These are phyloP conservation scores for Lysandra coridon DNA, from an alignment of 2,888 invertebrate genomes.

Conservation along the genomic window DNA sequence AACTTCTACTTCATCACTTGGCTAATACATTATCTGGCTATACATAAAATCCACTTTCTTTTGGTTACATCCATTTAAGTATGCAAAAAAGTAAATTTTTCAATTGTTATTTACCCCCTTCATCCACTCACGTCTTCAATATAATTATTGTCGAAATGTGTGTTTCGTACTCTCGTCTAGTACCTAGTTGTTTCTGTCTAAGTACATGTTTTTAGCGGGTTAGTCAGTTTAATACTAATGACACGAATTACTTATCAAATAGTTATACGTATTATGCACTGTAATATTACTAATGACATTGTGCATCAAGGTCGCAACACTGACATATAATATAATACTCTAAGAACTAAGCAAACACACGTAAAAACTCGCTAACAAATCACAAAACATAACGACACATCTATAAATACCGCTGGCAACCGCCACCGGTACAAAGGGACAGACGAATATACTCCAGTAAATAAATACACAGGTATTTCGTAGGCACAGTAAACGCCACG, in stretches of 20 bases:
- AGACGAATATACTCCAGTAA: constrained; percentile 41
- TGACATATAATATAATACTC: constrained; percentile 8
- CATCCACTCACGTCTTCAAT: too few relatives aligned
- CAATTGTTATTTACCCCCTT: too few relatives aligned
- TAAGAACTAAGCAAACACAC: constrained; percentile 19
- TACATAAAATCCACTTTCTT: too few relatives aligned
- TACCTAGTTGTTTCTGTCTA: too few relatives aligned
- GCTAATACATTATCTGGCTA: too few relatives aligned
- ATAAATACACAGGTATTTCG: constrained; percentile 42
- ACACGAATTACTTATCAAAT: neutral
- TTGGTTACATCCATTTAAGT: too few relatives aligned
- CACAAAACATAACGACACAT: constrained; percentile 23
- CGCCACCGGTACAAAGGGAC: constrained; percentile 23
- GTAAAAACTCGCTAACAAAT: constrained; percentile 19
- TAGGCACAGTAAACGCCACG: neutral
- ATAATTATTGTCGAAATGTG: neutral
- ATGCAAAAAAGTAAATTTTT: too few relatives aligned
- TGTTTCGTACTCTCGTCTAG: neutral
- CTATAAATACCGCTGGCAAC: constrained; percentile 30
- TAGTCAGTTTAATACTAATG: neutral
- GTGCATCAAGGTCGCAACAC: neutral
- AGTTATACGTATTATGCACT: neutral
- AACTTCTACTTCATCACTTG: too few relatives aligned
- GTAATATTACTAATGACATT: neutral
- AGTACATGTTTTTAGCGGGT: neutral